phyloP scores from a whole-genome alignment of 2,113 vertebrate species.

The Elachura formosa region DNA sequence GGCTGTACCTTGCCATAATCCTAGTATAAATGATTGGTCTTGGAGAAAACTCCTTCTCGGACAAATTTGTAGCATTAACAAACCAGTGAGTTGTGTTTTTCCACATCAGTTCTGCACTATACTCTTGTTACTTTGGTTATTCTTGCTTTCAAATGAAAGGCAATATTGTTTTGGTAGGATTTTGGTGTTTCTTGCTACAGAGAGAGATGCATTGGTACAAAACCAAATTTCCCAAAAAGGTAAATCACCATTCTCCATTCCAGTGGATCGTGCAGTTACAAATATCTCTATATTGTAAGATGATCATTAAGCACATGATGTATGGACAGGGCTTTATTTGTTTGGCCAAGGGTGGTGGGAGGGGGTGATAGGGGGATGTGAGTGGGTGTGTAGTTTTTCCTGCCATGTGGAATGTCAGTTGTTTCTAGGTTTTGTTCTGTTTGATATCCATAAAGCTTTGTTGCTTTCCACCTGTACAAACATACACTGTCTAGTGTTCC shows the following conservation, averaged over 20 bases:
- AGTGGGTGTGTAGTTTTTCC: background rate
- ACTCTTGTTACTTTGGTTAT: background rate
- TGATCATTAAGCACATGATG: background rate
- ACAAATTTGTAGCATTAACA: background rate
- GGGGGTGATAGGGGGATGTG: fast-evolving
- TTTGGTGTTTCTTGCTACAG: background rate
- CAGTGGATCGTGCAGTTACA: background rate
- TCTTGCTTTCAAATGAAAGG: background rate
- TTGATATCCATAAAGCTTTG: background rate
- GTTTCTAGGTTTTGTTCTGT: background rate
- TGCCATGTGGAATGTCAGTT: background rate
- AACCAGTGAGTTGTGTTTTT: background rate
- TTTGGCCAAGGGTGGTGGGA: background rate
- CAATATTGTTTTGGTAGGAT: background rate
- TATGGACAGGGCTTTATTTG: background rate
- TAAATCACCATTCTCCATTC: background rate
- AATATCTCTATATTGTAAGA: background rate
- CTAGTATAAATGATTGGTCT: background rate
- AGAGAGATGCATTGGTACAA: background rate
- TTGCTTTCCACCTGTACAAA: background rate
- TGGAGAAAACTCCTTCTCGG: background rate
- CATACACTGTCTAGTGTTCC: background rate
- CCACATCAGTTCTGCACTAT: background rate
- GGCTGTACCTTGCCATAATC: background rate
- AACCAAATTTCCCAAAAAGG: background rate